Percentiles rank a stretch among this genome's conserved stretches.
These are phyloP conservation scores for Smithornis capensis DNA, from an alignment of 2,113 vertebrate genomes.

Conservation along the genomic window DNA sequence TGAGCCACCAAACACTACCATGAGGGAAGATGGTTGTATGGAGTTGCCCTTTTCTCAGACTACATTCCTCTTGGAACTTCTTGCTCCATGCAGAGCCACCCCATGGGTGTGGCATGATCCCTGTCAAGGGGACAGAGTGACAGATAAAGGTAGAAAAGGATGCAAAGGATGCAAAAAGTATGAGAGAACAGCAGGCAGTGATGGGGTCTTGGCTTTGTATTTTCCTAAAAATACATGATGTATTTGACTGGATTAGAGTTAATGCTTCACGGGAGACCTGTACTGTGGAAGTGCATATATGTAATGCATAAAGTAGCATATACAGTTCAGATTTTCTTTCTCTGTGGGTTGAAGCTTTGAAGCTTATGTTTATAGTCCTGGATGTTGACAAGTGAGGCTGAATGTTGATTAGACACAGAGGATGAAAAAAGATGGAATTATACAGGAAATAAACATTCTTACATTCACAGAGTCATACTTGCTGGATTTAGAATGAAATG, in stretches of 20 bases:
- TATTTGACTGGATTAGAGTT: not conserved
- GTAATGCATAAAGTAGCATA: not conserved
- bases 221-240: not conserved
- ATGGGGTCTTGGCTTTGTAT: not conserved
- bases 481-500: not conserved
- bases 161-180: fast-evolving
- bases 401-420: not conserved
- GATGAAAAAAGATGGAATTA: not conserved
- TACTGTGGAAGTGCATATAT: not conserved
- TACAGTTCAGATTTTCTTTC: not conserved
- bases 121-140: not conserved
- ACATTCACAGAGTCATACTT: not conserved
- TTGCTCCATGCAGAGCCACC: not conserved
- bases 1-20: fast-evolving
- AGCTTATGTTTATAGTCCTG: not conserved
- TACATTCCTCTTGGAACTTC: not conserved
- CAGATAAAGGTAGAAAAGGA: not conserved
- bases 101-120: not conserved
- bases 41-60: not conserved
- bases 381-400: not conserved
- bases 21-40: not conserved
- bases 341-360: not conserved
- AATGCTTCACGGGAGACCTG: not conserved
- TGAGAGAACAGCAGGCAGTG: not conserved
- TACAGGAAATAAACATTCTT: not conserved